Evolutionary conservation across 2,888 invertebrate genomes (phyloP).

Genomic region (Drosophila helvetica): DNA sequence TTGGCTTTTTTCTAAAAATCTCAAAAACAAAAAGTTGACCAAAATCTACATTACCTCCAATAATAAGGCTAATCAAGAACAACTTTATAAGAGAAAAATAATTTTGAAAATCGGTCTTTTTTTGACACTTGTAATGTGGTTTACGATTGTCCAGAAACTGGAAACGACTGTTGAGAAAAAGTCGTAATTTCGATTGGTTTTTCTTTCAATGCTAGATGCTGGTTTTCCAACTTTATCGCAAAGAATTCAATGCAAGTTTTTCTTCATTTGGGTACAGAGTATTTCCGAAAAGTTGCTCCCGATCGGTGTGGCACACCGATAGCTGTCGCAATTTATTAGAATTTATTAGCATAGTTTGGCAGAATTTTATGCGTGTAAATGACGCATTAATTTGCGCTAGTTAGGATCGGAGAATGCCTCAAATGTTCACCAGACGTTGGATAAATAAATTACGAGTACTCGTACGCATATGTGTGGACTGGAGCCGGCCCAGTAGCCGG

Average conservation of each 20-base stretch:
- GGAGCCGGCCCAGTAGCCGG: slow-evolving; percentile 36
- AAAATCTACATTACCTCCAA: no score
- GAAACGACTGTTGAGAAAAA: no score
- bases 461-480: slow-evolving; percentile 5
- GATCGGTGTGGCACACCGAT: slow-evolving; percentile 36
- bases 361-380: slow-evolving; percentile 59
- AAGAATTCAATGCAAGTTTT: background rate
- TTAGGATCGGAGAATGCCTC: slow-evolving; percentile 60
- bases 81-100: no score
- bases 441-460: slow-evolving; percentile 27
- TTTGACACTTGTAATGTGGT: no score
- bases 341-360: slow-evolving; percentile 39
- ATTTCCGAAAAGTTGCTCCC: slow-evolving; percentile 29
- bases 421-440: slow-evolving; percentile 43
- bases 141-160: no score
- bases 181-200: no score
- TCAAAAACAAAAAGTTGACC: no score
- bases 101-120: no score
- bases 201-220: no score
- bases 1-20: no score
- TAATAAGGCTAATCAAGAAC: no score
- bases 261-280: background rate
- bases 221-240: background rate
- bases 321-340: slow-evolving; percentile 57
- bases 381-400: slow-evolving; percentile 60